These are phyloP conservation scores for Augochlorella aurata DNA, from an alignment of 2,888 invertebrate genomes.

Conservation along the genomic window DNA sequence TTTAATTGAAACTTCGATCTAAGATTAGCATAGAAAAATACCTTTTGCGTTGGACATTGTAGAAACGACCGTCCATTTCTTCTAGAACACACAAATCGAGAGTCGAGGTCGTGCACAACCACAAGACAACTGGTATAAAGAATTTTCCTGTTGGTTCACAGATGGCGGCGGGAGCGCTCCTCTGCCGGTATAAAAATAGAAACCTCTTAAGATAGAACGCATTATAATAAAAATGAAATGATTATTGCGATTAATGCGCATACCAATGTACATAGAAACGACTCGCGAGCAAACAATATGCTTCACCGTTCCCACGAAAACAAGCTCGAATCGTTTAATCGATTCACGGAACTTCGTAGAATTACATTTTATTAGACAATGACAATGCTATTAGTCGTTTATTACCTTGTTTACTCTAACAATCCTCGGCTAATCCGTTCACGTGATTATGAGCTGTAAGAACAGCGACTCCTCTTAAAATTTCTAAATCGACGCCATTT, in stretches of 20 bases:
- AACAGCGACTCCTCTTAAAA: neutral
- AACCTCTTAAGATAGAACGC: conserved; percentile 56
- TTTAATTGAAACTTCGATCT: neutral
- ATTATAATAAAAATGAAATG: conserved; percentile 49
- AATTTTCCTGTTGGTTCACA: conserved; percentile 56
- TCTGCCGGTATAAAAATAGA: conserved; percentile 68
- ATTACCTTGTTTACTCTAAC: neutral
- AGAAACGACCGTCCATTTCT: conserved; percentile 65
- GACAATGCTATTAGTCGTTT: neutral
- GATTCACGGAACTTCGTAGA: neutral
- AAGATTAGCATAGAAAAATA: conserved; percentile 40
- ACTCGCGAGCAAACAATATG: neutral
- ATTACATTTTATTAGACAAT: neutral
- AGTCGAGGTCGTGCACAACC: conserved; percentile 61
- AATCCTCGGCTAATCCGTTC: neutral
- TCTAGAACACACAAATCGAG: conserved; percentile 69
- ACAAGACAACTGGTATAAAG: conserved; percentile 36
- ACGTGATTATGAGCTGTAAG: neutral
- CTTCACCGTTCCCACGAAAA: neutral
- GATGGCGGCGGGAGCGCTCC: conserved; percentile 67
- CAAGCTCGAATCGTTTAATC: neutral
- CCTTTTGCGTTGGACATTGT: conserved; percentile 59
- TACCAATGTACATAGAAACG: neutral
- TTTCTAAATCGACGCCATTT: neutral
- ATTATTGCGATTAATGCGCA: conserved; percentile 30